Conservation (phyloP, 1,140 invertebrate species). For the Pogonus chalceus region DNA sequence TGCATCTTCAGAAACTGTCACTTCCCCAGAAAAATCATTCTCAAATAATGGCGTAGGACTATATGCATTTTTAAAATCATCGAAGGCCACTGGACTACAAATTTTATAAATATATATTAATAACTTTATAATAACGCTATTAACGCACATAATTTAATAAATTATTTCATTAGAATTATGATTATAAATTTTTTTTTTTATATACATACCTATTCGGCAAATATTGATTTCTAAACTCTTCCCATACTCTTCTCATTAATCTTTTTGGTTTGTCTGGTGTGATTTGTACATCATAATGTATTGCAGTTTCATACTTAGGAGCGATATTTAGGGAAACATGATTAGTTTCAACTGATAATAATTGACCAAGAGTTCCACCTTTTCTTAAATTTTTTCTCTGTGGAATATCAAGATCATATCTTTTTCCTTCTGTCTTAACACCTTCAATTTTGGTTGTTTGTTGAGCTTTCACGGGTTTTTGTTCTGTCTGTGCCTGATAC, state of each 20-base stretch:
- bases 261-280: slow-evolving; percentile 37
- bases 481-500: background rate
- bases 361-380: slow-evolving; percentile 36
- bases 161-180: no score
- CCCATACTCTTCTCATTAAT: slow-evolving; percentile 28
- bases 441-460: background rate
- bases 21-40: slow-evolving; percentile 17
- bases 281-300: slow-evolving; percentile 40
- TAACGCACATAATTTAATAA: background rate
- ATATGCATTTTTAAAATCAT: slow-evolving; percentile 59
- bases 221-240: slow-evolving; percentile 26
- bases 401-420: slow-evolving; percentile 18
- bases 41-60: slow-evolving; percentile 19
- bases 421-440: background rate
- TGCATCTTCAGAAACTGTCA: slow-evolving; percentile 30
- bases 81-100: slow-evolving; percentile 44
- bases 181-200: no score
- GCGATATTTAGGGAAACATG: slow-evolving; percentile 41
- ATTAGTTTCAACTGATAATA: slow-evolving; percentile 42
- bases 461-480: background rate
- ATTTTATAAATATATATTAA: no score
- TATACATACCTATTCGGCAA: slow-evolving; percentile 35
- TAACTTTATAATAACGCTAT: background rate
- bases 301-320: slow-evolving; percentile 33
- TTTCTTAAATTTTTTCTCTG: slow-evolving; percentile 14